phyloP scores from a whole-genome alignment of 2,113 vertebrate genomes.

The Microcebus griseorufus region DNA sequence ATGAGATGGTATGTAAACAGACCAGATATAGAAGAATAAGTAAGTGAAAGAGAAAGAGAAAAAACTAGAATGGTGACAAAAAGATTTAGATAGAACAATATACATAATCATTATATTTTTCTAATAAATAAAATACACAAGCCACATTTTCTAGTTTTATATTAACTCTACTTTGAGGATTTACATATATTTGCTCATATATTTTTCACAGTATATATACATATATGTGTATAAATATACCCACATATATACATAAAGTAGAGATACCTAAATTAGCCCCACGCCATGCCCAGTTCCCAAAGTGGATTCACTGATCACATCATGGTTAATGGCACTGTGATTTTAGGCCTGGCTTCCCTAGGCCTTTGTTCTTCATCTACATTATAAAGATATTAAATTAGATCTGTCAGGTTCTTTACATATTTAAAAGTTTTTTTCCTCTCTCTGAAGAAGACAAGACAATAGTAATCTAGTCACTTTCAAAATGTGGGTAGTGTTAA shows the following conservation, averaged over 20 bases:
- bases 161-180: neutral
- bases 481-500: neutral
- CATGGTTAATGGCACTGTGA: neutral
- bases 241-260: neutral
- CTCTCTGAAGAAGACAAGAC: constrained; percentile 5
- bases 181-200: neutral
- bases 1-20: neutral
- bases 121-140: neutral
- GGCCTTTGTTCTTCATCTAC: neutral
- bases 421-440: neutral
- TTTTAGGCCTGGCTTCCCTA: neutral
- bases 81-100: neutral
- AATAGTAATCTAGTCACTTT: neutral
- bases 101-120: neutral
- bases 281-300: neutral
- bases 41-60: neutral
- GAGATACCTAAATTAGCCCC: neutral
- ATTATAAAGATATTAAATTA: constrained; percentile 15
- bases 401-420: neutral
- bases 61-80: neutral
- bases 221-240: neutral
- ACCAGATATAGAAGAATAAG: neutral
- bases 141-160: neutral
- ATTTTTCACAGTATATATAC: neutral
- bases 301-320: neutral